Base-by-base conservation (phyloP, 2,797 vertebrate species). In the Gymnothorax reevesii region DNA sequence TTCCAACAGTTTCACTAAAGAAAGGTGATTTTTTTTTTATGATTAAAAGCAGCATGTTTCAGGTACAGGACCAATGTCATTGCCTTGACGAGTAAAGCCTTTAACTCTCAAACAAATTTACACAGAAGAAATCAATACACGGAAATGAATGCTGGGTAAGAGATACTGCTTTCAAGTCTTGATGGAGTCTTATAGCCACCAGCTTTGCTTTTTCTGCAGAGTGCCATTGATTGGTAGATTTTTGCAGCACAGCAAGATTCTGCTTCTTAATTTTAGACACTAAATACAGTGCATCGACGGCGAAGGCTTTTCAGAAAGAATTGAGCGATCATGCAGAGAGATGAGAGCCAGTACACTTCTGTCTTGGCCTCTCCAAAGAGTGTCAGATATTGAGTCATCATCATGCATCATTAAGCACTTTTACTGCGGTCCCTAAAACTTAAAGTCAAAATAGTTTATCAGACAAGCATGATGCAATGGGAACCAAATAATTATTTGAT, bases 221-320 rank as follows among this genome's bases (percentile, higher is more conserved):
- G 59, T 25, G 25, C 15, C 59, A 83, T 83, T 83, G 82, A 83
- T 83, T 83, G 57, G 57, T 20, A 83, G 59, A 59, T 83, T 83
- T 83, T 27, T 83, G 59, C 59, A 15, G 57, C 20, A 8, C 82
- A 83, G 82, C 25, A 54, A 80, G 77, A 80, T 80, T 80, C 49
- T 10, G 49, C 77, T n/a, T 80, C 77, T n/a, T 80, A 10, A 80
- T 80, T 80, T 55, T 52, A 80, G 77, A 7, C 73, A 52, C 52
- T 7, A 9, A 80, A 52, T 20, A 80, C 7, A 0, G 49, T n/a
- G 15, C 77, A 55, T 22, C 49, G 22, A 52, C 54, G 77, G 77
- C 22, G 77, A n/a, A 54, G 20, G 20, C 49, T 80, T 17, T 77
- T 55, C 77, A 54, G 9, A 79, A 79, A 20, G 75, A 79, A 52